Evolutionary conservation across 1,140 invertebrate species (phyloP), one percentile per base, ranked within the genome.

Genomic region (Anadara kagoshimensis): DNA sequence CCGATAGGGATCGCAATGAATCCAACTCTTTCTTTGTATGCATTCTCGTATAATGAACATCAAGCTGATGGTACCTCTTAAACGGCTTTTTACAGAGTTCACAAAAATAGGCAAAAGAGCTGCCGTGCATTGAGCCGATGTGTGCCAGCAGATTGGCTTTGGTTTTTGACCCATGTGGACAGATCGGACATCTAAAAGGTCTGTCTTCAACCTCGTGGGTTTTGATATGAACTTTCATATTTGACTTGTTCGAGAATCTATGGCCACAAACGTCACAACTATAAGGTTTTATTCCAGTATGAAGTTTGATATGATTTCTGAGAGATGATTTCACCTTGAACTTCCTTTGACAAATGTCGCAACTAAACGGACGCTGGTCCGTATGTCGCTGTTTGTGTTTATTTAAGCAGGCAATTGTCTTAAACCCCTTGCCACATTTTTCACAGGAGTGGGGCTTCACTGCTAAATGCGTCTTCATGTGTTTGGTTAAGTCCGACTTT

Each of bases 41-140:
- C 66, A 79, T 79, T 65, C 79, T 70, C 22, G 73, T 65, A 36
- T 77, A 70, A 66, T 83, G 81, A 26, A 76, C 59, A 44, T 77
- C 68, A 18, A 83, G 65, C 51, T 81, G 76, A 26, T 73, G 67
- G 53, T 81, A 78, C 20, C 81, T 58, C 53, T 75, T 77, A 45
- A 79, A 83, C 16, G 81, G 81, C 61, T 81, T 83, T 29, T 74
- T 74, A 64, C 81, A 83, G 12, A 81, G 44, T 58, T 83, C 81
- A 75, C 81, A 83, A 47, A 79, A 83, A 69, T 78, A 83, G 20
- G 79, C 77, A 71, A 78, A 81, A 5, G 58, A 47, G 45, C 79
- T 66, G 0, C 77, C 75, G 73, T 83, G 81, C 71, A 76, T 74
- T 3, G 77, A 62, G 8, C 81, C 81, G 43, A 83, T 81, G 69